A percentile compares a stretch with the other conserved stretches of the same genome.
Conservation (phyloP, 2,113 vertebrate genomes). For the Dromiciops gliroides region DNA sequence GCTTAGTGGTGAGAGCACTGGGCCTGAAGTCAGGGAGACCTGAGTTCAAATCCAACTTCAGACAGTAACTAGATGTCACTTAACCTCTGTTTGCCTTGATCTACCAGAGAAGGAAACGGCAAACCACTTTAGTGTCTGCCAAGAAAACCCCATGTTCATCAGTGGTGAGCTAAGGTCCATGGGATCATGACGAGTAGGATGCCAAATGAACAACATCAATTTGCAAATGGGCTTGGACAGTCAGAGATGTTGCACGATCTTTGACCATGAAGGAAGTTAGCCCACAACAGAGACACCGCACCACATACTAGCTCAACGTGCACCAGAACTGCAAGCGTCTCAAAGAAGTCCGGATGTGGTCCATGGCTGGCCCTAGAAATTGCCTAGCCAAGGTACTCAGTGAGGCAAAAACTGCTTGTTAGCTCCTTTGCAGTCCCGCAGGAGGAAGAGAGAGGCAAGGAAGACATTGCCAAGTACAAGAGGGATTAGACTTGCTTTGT, state of each 20-base stretch:
- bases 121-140: background rate
- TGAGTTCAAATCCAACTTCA: background rate
- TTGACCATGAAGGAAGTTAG: background rate
- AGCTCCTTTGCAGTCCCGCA: background rate
- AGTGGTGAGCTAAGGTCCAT: background rate
- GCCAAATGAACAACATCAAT: background rate
- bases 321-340: background rate
- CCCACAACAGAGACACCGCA: background rate
- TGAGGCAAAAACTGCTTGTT: background rate
- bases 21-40: rapidly evolving
- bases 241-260: background rate
- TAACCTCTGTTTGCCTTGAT: background rate
- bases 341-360: background rate
- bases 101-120: background rate
- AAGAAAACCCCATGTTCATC: background rate
- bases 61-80: background rate
- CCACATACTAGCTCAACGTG: background rate
- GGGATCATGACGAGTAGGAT: background rate
- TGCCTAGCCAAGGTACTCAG: background rate
- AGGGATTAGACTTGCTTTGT: background rate
- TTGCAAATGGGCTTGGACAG: background rate
- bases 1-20: background rate
- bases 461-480: background rate
- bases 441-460: background rate
- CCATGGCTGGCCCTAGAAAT: background rate